Conservation (phyloP, 2,113 vertebrate species). For the Chinchilla lanigera region DNA sequence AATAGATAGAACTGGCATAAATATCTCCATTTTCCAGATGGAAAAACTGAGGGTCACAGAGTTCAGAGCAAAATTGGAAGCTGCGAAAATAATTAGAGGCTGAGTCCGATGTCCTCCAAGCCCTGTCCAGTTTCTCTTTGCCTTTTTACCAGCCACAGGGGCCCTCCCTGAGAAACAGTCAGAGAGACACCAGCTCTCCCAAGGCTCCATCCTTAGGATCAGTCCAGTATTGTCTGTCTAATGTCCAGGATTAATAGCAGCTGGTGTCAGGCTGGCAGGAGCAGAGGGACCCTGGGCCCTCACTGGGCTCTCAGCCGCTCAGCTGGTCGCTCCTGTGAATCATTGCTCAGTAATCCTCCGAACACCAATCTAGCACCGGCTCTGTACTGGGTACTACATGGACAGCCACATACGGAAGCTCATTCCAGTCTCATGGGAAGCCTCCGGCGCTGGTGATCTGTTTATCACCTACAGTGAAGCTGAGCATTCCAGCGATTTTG, state of each 20-base stretch:
- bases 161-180: neutral
- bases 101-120: neutral
- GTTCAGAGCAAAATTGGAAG: neutral
- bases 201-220: neutral
- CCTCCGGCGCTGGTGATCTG: neutral
- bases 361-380: rapidly evolving
- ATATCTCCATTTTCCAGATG: neutral
- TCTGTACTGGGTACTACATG: rapidly evolving
- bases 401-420: neutral
- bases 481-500: neutral
- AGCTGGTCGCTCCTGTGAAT: neutral
- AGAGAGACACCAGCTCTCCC: neutral
- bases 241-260: neutral
- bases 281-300: neutral
- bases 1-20: neutral
- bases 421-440: neutral
- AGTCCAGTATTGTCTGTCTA: too few species aligned
- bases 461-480: neutral
- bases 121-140: neutral
- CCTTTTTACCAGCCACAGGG: neutral
- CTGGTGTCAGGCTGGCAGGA: neutral
- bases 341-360: neutral
- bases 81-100: neutral
- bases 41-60: neutral
- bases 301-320: neutral